A percentile compares a stretch with the other conserved stretches of the same genome.
Evolutionary conservation across 2,797 vertebrate species (phyloP).

Genomic region (Atherinosoma microstoma): DNA sequence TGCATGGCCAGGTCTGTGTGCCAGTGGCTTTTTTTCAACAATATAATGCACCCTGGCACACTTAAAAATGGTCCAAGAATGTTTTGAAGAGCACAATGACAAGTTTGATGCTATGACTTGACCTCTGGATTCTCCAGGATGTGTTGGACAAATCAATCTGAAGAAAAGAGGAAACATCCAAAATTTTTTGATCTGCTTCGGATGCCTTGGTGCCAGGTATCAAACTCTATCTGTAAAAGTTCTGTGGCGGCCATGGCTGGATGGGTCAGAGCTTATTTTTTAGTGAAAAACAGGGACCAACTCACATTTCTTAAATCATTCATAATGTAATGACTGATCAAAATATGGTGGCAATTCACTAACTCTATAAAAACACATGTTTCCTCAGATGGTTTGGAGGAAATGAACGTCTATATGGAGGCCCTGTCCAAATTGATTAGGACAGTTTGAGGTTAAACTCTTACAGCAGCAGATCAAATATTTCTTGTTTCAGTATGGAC

Average conservation of each 20-base stretch:
- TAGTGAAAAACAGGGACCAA: too few relatives aligned
- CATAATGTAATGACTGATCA: too few relatives aligned
- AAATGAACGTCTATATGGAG: not conserved
- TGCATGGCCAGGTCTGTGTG: not conserved
- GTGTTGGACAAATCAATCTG: not conserved
- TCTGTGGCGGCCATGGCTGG: too few relatives aligned
- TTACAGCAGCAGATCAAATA: not conserved
- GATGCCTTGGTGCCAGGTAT: too few relatives aligned
- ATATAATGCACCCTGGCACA: not conserved
- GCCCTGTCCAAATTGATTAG: not conserved
- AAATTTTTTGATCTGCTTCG: not conserved
- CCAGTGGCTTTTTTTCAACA: not conserved
- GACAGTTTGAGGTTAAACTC: not conserved
- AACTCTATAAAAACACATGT: not conserved
- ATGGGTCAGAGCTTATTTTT: too few relatives aligned
- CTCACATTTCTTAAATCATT: too few relatives aligned
- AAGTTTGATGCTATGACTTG: not conserved
- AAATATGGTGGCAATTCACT: not conserved
- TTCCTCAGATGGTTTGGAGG: not conserved
- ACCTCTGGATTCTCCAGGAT: not conserved
- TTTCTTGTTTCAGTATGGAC: not conserved
- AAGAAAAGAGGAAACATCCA: not conserved
- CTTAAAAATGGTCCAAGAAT: not conserved
- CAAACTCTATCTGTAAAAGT: too few relatives aligned
- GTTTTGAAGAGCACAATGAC: not conserved